Evolutionary conservation across 2,888 invertebrate genomes (phyloP).

Genomic region (Tetrapedia diversipes): DNA sequence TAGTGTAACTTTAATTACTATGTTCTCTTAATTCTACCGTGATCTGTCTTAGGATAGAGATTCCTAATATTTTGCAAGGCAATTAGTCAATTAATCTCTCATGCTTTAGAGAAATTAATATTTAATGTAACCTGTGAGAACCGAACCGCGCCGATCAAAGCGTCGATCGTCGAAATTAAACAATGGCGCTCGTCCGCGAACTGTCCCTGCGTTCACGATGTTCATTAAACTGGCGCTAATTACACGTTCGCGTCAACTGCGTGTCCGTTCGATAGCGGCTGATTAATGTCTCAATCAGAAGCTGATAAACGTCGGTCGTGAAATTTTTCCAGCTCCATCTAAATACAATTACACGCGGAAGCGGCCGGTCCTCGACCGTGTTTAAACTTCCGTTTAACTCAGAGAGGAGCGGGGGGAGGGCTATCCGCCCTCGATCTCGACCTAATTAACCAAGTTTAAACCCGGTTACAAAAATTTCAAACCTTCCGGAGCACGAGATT

Average conservation of each 20-base stretch:
- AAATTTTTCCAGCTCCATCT: constrained; percentile 5
- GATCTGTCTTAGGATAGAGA: too few species aligned
- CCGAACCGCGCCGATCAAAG: neutral
- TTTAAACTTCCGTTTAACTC: constrained; percentile 1
- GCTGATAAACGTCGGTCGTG: neutral
- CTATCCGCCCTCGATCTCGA: neutral
- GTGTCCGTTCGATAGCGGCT: neutral
- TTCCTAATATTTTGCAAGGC: too few species aligned
- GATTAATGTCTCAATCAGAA: neutral
- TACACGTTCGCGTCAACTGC: too few species aligned
- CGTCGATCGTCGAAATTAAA: neutral
- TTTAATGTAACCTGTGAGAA: too few species aligned
- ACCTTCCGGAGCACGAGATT: neutral
- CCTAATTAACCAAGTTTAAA: constrained; percentile 8
- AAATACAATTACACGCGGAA: constrained; percentile 11
- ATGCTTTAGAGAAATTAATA: too few species aligned
- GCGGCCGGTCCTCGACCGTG: neutral
- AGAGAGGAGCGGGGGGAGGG: too few species aligned
- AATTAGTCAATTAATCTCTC: too few species aligned
- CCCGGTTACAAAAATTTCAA: neutral
- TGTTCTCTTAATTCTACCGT: too few species aligned
- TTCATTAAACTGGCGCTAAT: neutral
- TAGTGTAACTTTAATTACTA: too few species aligned
- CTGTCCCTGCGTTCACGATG: neutral
- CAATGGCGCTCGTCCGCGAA: neutral